phyloP scores from a whole-genome alignment of 2,888 invertebrate genomes.

The Pomacea canaliculata region DNA sequence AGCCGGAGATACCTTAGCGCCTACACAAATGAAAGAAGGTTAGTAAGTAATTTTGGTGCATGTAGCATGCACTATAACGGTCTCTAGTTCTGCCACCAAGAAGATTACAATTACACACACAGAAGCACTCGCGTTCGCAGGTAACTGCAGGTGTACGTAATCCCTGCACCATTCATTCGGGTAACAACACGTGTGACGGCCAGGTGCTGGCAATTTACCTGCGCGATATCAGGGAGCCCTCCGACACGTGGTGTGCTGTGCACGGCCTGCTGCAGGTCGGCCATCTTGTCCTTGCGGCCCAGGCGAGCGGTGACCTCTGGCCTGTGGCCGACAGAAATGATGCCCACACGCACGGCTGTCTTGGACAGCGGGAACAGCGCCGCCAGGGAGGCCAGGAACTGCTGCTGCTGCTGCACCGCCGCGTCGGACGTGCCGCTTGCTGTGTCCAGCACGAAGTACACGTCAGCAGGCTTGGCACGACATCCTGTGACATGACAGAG shows the following conservation, averaged over 20 bases:
- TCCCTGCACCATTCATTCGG: too few relatives aligned
- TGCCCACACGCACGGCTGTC: constrained; percentile 26
- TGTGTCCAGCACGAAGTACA: constrained; percentile 36
- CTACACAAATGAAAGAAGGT: not conserved
- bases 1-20: constrained; percentile 20
- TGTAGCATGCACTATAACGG: too few relatives aligned
- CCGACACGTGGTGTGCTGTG: constrained; percentile 19
- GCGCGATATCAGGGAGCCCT: constrained; percentile 17
- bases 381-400: constrained; percentile 29
- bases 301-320: constrained; percentile 12
- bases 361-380: constrained; percentile 24
- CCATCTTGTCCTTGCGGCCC: constrained; percentile 2
- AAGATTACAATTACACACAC: too few relatives aligned
- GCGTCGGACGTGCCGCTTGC: constrained; percentile 24
- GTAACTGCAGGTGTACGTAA: too few relatives aligned
- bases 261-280: constrained; percentile 16
- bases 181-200: too few relatives aligned
- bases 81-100: too few relatives aligned
- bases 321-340: constrained; percentile 27
- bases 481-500: constrained; percentile 21
- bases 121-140: too few relatives aligned
- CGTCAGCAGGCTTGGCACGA: constrained; percentile 34
- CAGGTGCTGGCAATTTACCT: not conserved
- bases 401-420: constrained; percentile 24
- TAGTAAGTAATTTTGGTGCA: not conserved